Evolutionary conservation across 2,888 invertebrate genomes (phyloP).

Genomic region (Athalia rosae): DNA sequence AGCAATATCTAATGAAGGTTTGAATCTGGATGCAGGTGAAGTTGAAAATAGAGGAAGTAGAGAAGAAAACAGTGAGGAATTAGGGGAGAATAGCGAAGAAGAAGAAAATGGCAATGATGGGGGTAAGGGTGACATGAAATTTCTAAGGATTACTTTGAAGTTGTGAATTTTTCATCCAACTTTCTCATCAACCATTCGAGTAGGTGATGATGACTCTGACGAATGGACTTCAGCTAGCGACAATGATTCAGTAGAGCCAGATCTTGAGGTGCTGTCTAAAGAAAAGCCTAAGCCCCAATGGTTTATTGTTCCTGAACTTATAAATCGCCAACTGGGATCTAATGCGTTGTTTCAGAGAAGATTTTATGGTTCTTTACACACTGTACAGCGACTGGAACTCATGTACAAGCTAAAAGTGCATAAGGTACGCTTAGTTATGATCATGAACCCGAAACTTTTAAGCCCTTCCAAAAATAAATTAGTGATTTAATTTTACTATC

Average conservation of each 20-base stretch:
- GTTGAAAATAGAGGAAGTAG: slow-evolving; percentile 35
- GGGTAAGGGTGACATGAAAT: slow-evolving; percentile 41
- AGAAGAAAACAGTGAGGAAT: slow-evolving; percentile 23
- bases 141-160: slow-evolving; percentile 1
- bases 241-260: slow-evolving; percentile 33
- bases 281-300: slow-evolving; percentile 82
- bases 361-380: slow-evolving; percentile 88
- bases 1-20: slow-evolving; percentile 15
- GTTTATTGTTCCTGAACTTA: slow-evolving; percentile 80
- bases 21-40: slow-evolving; percentile 23
- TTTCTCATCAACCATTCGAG: not conserved
- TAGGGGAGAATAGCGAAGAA: slow-evolving; percentile 41
- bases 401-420: slow-evolving; percentile 87
- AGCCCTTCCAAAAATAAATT: not conserved
- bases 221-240: slow-evolving; percentile 59
- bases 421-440: slow-evolving; percentile 64
- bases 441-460: not conserved
- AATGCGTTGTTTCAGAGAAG: slow-evolving; percentile 80
- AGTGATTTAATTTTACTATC: slow-evolving; percentile 1
- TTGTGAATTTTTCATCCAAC: not conserved
- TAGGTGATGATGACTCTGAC: slow-evolving; percentile 57
- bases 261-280: slow-evolving; percentile 76
- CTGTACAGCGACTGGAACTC: slow-evolving; percentile 87
- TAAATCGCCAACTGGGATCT: slow-evolving; percentile 80
- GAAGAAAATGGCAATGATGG: slow-evolving; percentile 24